Percentiles rank a stretch among this genome's conserved stretches.
Conservation (phyloP, 2,113 vertebrate species). For the Mystacornis crossleyi region DNA sequence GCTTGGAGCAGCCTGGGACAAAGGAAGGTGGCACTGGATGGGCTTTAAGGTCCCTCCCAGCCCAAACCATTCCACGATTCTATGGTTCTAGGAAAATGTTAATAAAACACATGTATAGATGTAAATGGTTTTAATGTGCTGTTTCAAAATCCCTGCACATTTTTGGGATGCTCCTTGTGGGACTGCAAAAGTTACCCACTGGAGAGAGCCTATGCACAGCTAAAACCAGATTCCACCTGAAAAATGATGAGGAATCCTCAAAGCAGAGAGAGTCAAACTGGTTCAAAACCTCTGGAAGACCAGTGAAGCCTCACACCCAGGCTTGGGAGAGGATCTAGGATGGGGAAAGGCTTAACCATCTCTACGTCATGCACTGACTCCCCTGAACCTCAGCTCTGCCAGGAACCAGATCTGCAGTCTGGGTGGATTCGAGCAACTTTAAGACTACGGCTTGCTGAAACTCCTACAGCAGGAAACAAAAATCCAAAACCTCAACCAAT, state of each 20-base stretch:
- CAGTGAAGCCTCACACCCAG: accelerated
- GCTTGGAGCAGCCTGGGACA: neutral
- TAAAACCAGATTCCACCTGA: neutral
- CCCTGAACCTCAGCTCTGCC: neutral
- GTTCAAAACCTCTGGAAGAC: neutral
- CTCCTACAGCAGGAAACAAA: neutral
- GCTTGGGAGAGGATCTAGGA: neutral
- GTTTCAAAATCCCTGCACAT: neutral
- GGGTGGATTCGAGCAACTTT: neutral
- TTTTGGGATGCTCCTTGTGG: neutral
- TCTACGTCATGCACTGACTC: neutral
- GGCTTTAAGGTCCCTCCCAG: accelerated
- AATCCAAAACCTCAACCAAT: neutral
- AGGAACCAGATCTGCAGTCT: neutral
- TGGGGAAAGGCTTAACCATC: neutral
- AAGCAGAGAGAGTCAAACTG: neutral
- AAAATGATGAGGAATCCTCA: neutral
- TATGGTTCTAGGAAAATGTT: neutral
- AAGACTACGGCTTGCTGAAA: neutral
- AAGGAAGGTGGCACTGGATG: accelerated
- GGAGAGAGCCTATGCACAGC: accelerated
- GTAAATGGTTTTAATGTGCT: neutral
- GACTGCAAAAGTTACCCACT: neutral
- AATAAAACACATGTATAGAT: neutral
- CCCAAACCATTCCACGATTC: neutral